Evolutionary conservation across 2,113 vertebrate species (phyloP).

Genomic region (Rhipidura dahli): DNA sequence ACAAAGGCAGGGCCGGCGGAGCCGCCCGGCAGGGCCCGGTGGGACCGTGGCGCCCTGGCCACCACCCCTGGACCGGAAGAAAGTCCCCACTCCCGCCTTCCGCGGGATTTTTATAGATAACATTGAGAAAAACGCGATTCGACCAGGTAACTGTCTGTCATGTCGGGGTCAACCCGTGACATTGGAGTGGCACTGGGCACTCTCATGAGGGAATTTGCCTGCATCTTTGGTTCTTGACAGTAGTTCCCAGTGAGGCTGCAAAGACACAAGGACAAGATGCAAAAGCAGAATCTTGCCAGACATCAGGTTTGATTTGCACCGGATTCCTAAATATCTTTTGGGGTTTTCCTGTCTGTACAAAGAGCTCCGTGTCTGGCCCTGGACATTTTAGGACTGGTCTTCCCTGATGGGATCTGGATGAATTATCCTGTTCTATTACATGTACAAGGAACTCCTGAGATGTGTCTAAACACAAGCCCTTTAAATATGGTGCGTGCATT

Average conservation of each 20-base stretch:
- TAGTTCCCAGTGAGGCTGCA: not conserved
- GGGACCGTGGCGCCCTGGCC: too few relatives aligned
- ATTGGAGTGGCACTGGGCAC: not conserved
- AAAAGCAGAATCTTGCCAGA: not conserved
- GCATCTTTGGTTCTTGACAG: not conserved
- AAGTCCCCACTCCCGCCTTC: too few relatives aligned
- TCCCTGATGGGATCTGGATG: not conserved
- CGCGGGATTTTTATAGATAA: too few relatives aligned
- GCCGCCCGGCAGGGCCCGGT: too few relatives aligned
- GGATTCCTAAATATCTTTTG: not conserved
- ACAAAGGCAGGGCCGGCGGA: too few relatives aligned
- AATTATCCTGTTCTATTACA: not conserved
- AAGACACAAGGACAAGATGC: not conserved
- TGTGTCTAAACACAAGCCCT: not conserved
- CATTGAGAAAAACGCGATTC: too few relatives aligned
- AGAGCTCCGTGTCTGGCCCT: not conserved
- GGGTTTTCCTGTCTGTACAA: not conserved
- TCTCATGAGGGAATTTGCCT: fast-evolving
- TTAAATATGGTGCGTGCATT: not conserved
- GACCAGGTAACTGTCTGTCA: too few relatives aligned
- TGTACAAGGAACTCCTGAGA: not conserved
- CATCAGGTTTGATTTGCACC: not conserved
- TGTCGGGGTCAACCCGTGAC: too few relatives aligned
- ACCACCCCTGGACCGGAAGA: too few relatives aligned
- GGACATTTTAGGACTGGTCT: not conserved